Base-by-base conservation (phyloP, 2,888 invertebrate genomes). In the Polyommatus iphigenia region DNA sequence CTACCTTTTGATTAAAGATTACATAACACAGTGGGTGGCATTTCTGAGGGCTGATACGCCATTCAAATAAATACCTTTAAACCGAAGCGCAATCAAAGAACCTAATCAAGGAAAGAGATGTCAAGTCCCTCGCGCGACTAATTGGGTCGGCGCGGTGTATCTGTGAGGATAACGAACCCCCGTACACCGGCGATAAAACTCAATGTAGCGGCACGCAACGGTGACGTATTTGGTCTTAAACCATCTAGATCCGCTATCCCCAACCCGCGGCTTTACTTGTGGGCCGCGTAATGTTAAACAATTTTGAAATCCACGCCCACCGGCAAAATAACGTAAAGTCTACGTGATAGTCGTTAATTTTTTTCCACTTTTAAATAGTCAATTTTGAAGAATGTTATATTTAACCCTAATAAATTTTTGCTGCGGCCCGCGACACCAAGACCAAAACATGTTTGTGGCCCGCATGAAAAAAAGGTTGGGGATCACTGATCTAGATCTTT, bases 71-170 rank as follows among this genome's bases (percentile, higher is more conserved):
- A 67, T 67, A 67, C 67, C 62, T 62, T 20, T 5, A 15, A 67
- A 67, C 32, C 67, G 67, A 67, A 67, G 3, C 24, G 62, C 29
- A 32, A 67, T 67, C 67, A 67, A 72, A 72, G 72, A 41, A 72
- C 41, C 72, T 72, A 10, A 36, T 72, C n/a, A 72, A 20, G 41
- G 72, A 41, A 36, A 71, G 20, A 36, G 72, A 72, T 72, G 36
- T 36, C 72, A 41, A 72, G 41, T 20, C 20, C 72, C 41, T 20
- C 36, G 36, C 41, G 36, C 41, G 41, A 41, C 72, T 72, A 72
- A 72, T 72, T 72, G 72, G 72, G 72, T 41, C 72, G 72, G 3
- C 13, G 71, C 41, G 41, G 72, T 72, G 41, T 41, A 72, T 72
- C n/a, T 20, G 71, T 71, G n/a, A n/a, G n/a, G 72, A 72, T 41